Evolutionary conservation across 2,888 invertebrate genomes (phyloP), one percentile per base, ranked within the genome.

Genomic region (Arge pagana): DNA sequence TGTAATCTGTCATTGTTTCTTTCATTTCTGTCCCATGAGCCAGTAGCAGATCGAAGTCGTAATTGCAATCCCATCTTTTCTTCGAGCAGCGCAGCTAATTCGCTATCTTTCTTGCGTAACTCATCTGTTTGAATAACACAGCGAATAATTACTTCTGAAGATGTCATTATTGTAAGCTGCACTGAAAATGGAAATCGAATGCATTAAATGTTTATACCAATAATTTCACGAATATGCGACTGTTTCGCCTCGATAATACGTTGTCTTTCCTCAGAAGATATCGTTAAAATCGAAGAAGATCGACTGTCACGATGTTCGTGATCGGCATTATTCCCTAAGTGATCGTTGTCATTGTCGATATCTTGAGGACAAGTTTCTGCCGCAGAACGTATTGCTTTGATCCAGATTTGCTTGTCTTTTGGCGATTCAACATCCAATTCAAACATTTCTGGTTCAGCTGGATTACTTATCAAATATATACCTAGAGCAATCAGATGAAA

Each of bases 401-500:
- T 93, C 96, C 96, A 96, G 8, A 84, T 80, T 67, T 89, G 89
- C 70, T 93, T 90, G 67, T 96, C 94, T 75, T 93, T 92, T 23
- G 93, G 93, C 58, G 90, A 85, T 67, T 92, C 90, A 57, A 84
- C 83, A 70, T 95, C 87, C 48, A 97, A 80, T 73, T 96, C 96
- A 73, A 96, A 96, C 96, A 97, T 96, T 80, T 96, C 96, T 0
- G 96, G 96, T 70, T 90, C 91, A 3, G 87, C 83, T 4, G 93
- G 92, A 69, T 93, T 93, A 62, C 93, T 93, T 65, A 97, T 95
- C 50, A 97, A 84, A 79, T 96, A 96, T 67, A 97, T 87, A 0
- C 94, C 93, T 3, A 35, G 15, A 33, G n/a, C n/a, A n/a, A n/a
- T n/a, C n/a, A n/a, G n/a, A n/a, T n/a, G n/a, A n/a, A n/a, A n/a